These are phyloP conservation scores for Scalopus aquaticus DNA, from an alignment of 2,113 vertebrate genomes.

Conservation along the genomic window DNA sequence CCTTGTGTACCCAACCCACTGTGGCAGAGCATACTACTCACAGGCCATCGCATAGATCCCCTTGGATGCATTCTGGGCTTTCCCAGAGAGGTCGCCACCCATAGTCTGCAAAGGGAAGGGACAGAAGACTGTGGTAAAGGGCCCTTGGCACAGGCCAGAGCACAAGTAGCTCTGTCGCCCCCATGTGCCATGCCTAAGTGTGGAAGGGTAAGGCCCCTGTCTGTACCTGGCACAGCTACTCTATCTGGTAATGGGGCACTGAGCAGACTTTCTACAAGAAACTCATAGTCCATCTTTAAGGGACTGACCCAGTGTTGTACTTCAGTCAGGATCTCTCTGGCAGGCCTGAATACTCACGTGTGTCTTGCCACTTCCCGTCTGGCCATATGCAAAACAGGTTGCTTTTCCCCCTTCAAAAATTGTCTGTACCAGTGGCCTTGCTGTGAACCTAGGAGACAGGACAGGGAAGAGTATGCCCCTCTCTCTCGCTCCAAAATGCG, in stretches of 20 bases:
- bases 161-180: neutral
- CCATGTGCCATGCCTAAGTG: neutral
- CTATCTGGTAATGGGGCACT: neutral
- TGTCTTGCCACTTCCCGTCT: slow-evolving; percentile 98
- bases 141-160: neutral
- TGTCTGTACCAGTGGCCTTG: slow-evolving; percentile 94
- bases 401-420: slow-evolving; percentile 96
- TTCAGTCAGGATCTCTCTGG: neutral
- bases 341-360: slow-evolving; percentile 88
- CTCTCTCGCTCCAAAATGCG: neutral
- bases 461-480: neutral
- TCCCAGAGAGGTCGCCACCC: slow-evolving; percentile 95
- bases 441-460: slow-evolving; percentile 89
- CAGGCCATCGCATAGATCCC: slow-evolving; percentile 97
- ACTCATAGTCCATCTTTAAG: neutral
- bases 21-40: slow-evolving; percentile 77
- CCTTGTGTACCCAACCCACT: neutral
- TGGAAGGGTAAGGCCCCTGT: neutral
- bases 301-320: neutral
- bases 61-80: slow-evolving; percentile 90
- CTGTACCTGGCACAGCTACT: neutral
- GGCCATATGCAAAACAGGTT: slow-evolving; percentile 97
- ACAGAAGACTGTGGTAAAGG: neutral
- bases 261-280: neutral
- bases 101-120: slow-evolving; percentile 90